Percentiles rank a stretch among this genome's conserved stretches.
phyloP scores from a whole-genome alignment of 2,113 vertebrate genomes.

The Boulengeromyrus knoepffleri region DNA sequence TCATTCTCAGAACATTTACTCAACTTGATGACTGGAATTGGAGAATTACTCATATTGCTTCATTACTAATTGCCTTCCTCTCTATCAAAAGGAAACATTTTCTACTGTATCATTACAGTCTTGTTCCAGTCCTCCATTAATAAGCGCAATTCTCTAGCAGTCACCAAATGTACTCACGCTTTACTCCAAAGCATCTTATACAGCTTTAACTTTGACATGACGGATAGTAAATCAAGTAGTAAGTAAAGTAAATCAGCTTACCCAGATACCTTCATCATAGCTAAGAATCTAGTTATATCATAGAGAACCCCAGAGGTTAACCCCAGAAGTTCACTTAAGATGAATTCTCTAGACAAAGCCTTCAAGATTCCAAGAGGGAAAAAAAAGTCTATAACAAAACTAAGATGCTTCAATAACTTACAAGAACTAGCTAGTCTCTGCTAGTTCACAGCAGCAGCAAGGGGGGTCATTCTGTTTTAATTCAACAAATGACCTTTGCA shows the following conservation, averaged over 20 bases:
- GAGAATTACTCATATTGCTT: background rate
- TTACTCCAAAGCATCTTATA: background rate
- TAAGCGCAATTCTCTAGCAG: background rate
- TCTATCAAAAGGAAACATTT: background rate
- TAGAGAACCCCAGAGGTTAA: background rate
- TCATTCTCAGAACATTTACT: background rate
- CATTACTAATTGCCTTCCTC: background rate
- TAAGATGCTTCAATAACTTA: background rate
- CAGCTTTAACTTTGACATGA: background rate
- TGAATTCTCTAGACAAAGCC: background rate
- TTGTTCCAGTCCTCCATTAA: background rate
- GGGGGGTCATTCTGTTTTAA: background rate
- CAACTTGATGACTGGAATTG: background rate
- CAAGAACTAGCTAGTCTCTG: background rate
- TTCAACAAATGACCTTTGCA: background rate
- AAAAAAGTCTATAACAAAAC: too few relatives aligned
- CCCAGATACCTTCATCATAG: background rate
- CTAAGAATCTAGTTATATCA: background rate
- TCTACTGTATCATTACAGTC: background rate
- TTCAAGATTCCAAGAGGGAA: background rate
- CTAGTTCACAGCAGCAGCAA: background rate
- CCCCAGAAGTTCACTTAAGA: background rate
- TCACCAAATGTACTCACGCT: background rate
- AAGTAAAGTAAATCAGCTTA: background rate
- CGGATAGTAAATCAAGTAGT: background rate